Conservation (phyloP, 2,888 invertebrate species). For the Brenthis hecate region DNA sequence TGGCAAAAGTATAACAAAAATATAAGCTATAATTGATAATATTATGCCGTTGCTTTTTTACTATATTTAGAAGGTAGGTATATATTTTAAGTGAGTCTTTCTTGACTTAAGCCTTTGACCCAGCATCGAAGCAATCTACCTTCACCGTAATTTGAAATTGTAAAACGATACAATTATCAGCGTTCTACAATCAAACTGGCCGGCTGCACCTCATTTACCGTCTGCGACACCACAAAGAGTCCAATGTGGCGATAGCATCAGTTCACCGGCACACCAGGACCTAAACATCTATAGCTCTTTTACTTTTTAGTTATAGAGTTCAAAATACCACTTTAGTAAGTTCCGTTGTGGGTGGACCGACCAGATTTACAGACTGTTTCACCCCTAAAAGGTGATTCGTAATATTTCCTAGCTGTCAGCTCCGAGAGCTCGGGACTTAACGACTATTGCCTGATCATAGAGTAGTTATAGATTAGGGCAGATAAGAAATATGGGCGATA, state of each 20-base stretch:
- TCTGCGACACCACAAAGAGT: slow-evolving; percentile 58
- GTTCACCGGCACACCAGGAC: slow-evolving; percentile 35
- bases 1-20: neutral
- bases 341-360: slow-evolving; percentile 61
- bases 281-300: slow-evolving; percentile 5
- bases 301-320: slow-evolving; percentile 39
- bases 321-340: slow-evolving; percentile 39
- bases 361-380: slow-evolving; percentile 70
- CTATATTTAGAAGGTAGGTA: neutral
- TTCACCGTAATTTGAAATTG: slow-evolving; percentile 45
- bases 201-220: slow-evolving; percentile 63
- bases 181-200: slow-evolving; percentile 61
- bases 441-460: slow-evolving; percentile 26
- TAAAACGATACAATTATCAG: slow-evolving; percentile 59
- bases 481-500: slow-evolving; percentile 33
- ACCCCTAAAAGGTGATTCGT: slow-evolving; percentile 72
- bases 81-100: slow-evolving; percentile 3
- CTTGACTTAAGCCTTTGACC: slow-evolving; percentile 31
- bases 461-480: slow-evolving; percentile 25
- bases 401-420: slow-evolving; percentile 49
- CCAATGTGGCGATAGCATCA: slow-evolving; percentile 65
- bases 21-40: too few relatives aligned
- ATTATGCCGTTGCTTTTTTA: neutral
- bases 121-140: slow-evolving; percentile 32
- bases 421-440: slow-evolving; percentile 24